Evolutionary conservation across 2,888 invertebrate species (phyloP).

Genomic region (Tetragnatha montana): DNA sequence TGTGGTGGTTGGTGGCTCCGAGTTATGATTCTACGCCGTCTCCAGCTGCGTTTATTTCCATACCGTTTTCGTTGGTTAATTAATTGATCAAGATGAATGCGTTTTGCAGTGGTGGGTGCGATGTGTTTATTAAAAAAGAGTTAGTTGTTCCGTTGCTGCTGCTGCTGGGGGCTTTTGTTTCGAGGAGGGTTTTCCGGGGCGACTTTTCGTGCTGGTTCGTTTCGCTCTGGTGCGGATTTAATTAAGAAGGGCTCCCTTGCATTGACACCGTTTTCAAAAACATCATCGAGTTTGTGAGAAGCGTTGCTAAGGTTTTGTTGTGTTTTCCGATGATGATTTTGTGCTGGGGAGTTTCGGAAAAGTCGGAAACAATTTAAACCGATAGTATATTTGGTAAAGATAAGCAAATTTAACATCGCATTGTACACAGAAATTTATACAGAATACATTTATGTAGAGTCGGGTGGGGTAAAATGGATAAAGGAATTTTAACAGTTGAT

Average conservation of each 20-base stretch:
- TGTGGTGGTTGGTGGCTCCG: not conserved
- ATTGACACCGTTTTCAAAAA: not conserved
- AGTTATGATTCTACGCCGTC: constrained; percentile 23
- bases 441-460: too few species aligned
- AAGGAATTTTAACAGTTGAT: too few species aligned
- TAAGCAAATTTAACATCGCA: too few species aligned
- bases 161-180: not conserved
- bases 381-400: too few species aligned
- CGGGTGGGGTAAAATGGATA: too few species aligned
- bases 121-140: not conserved
- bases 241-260: not conserved
- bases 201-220: not conserved
- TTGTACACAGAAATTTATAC: too few species aligned
- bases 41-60: constrained; percentile 31
- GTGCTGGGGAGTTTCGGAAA: too few species aligned
- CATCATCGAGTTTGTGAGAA: too few species aligned
- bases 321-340: too few species aligned
- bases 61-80: constrained; percentile 32
- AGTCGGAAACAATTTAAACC: too few species aligned
- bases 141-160: not conserved
- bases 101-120: not conserved
- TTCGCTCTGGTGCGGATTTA: not conserved
- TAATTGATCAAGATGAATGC: constrained; percentile 18
- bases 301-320: too few species aligned
- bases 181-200: not conserved